Evolutionary conservation across 2,888 invertebrate species (phyloP).

Genomic region (Myopa tessellatipennis): DNA sequence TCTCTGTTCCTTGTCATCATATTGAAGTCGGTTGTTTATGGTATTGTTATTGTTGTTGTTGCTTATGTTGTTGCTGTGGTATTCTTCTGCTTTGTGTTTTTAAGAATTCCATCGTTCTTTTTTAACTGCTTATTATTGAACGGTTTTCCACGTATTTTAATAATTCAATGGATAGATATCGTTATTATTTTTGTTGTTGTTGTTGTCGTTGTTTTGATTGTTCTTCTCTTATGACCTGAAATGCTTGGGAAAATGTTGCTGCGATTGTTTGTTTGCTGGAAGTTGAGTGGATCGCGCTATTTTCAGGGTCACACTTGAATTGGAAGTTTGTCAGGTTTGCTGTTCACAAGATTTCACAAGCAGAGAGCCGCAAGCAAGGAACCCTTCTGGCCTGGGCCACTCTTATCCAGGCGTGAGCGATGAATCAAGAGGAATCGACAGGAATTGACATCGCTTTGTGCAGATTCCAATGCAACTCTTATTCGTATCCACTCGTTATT

Average conservation of each 20-base stretch:
- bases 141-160: slow-evolving; percentile 26
- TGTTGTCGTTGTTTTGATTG: not conserved
- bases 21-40: not conserved
- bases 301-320: too few species aligned
- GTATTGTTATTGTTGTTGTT: slow-evolving; percentile 6
- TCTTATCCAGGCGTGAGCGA: too few species aligned
- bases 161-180: not conserved
- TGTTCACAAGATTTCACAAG: too few species aligned
- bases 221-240: not conserved
- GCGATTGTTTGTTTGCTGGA: not conserved
- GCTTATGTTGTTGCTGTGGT: not conserved
- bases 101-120: not conserved
- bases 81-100: slow-evolving; percentile 2
- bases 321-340: too few species aligned
- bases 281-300: too few species aligned
- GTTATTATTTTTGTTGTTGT: not conserved
- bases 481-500: too few species aligned
- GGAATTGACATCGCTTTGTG: too few species aligned
- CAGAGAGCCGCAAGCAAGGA: too few species aligned
- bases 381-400: too few species aligned
- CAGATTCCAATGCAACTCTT: too few species aligned
- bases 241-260: slow-evolving; percentile 15
- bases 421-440: too few species aligned
- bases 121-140: not conserved
- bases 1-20: slow-evolving; percentile 8